These are phyloP conservation scores for Porites lobata DNA, from an alignment of 92 coral and sea anemone genomes.

Conservation along the genomic window DNA sequence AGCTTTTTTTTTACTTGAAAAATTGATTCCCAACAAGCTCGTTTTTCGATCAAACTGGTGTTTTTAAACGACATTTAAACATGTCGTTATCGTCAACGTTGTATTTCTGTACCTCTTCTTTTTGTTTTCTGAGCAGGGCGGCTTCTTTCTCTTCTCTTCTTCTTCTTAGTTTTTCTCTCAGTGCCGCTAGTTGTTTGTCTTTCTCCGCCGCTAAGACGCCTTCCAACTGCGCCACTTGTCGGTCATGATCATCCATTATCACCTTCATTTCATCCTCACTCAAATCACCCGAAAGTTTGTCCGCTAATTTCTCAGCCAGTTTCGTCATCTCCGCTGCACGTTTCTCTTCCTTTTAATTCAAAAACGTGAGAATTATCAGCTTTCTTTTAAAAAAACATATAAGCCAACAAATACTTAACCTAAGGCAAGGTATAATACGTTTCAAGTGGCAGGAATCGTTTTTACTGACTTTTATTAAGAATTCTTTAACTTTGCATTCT, in stretches of 20 bases:
- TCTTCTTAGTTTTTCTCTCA: slow-evolving; percentile 87
- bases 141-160: slow-evolving; percentile 96
- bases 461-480: no score
- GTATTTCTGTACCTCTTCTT: slow-evolving; percentile 81
- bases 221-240: slow-evolving; percentile 86
- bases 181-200: slow-evolving; percentile 84
- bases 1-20: no score
- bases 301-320: slow-evolving; percentile 90
- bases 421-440: not conserved
- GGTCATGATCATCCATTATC: slow-evolving; percentile 91
- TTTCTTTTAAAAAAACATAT: not conserved
- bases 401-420: no score
- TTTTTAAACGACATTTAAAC: not conserved
- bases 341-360: slow-evolving; percentile 75
- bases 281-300: slow-evolving; percentile 81
- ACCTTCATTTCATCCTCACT: slow-evolving; percentile 93
- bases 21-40: not conserved
- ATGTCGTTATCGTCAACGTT: not conserved
- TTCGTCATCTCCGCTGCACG: slow-evolving; percentile 75
- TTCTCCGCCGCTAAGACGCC: slow-evolving; percentile 83
- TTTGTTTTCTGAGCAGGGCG: slow-evolving; percentile 86
- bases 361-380: not conserved
- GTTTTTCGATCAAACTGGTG: not conserved
- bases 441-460: no score
- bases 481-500: not conserved